phyloP scores from a whole-genome alignment of 2,888 invertebrate species.

The Serrognathus titanus region DNA sequence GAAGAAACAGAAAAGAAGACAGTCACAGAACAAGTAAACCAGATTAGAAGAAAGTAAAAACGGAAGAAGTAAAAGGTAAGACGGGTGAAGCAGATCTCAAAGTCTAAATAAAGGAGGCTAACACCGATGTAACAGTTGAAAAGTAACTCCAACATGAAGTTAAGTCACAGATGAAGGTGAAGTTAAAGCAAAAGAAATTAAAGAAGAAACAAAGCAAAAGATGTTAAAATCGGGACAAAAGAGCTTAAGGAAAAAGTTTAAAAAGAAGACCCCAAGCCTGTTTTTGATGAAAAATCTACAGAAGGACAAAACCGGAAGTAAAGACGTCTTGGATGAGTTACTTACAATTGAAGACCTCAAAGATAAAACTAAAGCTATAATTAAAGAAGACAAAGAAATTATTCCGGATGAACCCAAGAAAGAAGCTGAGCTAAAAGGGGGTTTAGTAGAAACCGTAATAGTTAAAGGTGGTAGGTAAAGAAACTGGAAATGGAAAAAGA shows the following conservation, averaged over 20 bases:
- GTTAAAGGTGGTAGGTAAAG: background rate
- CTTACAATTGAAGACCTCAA: too few relatives aligned
- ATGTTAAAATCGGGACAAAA: conserved; percentile 36
- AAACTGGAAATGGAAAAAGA: background rate
- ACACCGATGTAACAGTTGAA: background rate
- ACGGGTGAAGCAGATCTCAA: conserved; percentile 8
- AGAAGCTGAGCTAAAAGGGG: conserved; percentile 36
- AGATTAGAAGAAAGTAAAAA: too few relatives aligned
- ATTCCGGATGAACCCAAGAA: background rate
- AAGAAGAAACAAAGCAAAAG: conserved; percentile 28
- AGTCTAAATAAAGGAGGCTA: conserved; percentile 12
- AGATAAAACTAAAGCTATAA: too few relatives aligned
- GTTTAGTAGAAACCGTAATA: background rate
- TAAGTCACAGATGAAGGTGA: too few relatives aligned
- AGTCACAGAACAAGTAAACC: too few relatives aligned
- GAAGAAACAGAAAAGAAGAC: too few relatives aligned
- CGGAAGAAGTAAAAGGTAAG: too few relatives aligned
- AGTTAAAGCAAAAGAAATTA: conserved; percentile 16
- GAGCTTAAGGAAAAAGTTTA: conserved; percentile 22
- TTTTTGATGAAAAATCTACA: too few relatives aligned
- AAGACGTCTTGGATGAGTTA: background rate
- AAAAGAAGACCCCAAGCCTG: too few relatives aligned
- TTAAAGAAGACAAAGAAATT: background rate
- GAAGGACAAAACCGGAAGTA: too few relatives aligned
- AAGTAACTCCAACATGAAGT: too few relatives aligned